A percentile compares a stretch with the other conserved stretches of the same genome.
phyloP scores from a whole-genome alignment of 2,113 vertebrate genomes.

The Tupaia chinensis region DNA sequence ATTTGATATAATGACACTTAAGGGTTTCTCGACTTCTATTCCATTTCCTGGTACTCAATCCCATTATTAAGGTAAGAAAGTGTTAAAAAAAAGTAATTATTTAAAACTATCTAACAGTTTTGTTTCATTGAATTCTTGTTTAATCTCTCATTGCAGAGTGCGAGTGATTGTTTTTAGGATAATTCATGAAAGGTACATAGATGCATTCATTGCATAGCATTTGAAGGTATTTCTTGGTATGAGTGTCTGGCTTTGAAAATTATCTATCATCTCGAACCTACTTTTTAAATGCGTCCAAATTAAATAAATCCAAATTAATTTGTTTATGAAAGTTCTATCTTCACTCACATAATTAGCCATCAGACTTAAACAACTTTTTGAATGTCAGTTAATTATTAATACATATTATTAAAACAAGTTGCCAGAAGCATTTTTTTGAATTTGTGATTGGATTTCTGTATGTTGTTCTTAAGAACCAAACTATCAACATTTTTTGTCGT shows the following conservation, averaged over 20 bases:
- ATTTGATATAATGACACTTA: slow-evolving; percentile 76
- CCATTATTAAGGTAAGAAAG: slow-evolving; percentile 75
- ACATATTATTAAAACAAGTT: slow-evolving; percentile 72
- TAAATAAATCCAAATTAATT: slow-evolving; percentile 79
- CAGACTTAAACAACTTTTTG: slow-evolving; percentile 58
- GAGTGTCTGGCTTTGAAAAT: slow-evolving; percentile 77
- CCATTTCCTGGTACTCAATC: slow-evolving; percentile 66
- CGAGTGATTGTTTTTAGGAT: slow-evolving; percentile 72
- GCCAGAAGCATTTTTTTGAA: slow-evolving; percentile 66
- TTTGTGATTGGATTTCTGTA: slow-evolving; percentile 64
- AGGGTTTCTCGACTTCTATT: slow-evolving; percentile 75
- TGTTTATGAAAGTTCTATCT: slow-evolving; percentile 63
- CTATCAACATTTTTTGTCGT: slow-evolving; percentile 55
- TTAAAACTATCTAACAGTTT: slow-evolving; percentile 78
- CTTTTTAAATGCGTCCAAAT: slow-evolving; percentile 70
- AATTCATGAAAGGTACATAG: slow-evolving; percentile 73
- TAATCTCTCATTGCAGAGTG: slow-evolving; percentile 74
- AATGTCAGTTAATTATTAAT: slow-evolving; percentile 72
- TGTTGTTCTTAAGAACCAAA: neutral
- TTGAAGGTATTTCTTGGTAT: slow-evolving; percentile 77
- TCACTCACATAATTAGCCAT: slow-evolving; percentile 78
- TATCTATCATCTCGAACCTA: slow-evolving; percentile 63
- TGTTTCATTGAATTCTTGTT: slow-evolving; percentile 82
- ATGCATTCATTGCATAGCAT: slow-evolving; percentile 58
- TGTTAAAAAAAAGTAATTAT: slow-evolving; percentile 63